Base-by-base conservation (phyloP, 2,113 vertebrate species). In the Sardina pilchardus region DNA sequence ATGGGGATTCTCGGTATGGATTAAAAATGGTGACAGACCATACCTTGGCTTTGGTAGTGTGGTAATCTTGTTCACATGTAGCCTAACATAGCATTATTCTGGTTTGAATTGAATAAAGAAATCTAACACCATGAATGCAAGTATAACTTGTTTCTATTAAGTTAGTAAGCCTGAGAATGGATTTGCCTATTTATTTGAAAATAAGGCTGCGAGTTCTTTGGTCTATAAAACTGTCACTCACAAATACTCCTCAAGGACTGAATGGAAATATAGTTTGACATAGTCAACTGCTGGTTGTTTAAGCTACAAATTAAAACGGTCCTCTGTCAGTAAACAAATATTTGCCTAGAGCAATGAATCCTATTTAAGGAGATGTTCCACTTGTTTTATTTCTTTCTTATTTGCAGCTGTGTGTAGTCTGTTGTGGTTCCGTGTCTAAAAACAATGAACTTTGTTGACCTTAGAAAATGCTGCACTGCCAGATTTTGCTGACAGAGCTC, bases 211-310 rank as follows among this genome's bases (percentile, higher is more conserved):
- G 0, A 63, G 59, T 30, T 34, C 3, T 30, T 14, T 12, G 26
- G n/a, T 2, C 10, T 71, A 71, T 34, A 71, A 71, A 30, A 71
- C 8, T 71, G 63, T 63, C 59, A 63, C 71, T 78, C 71, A 17
- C 39, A 78, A 78, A 6, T 30, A 78, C 63, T 71, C 63, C 26
- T 34, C 30, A 30, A 78, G 71, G 34, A 34, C 71, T 39, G 30
- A 36, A 10, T 75, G n/a, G 30, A 67, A 67, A 30, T 67, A 30
- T 2, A 71, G 30, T 71, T 71, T 71, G 7, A 71, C 63, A 34
- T 34, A 71, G 63, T 71, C 63, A 71, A 71, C n/a, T 16, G 63
- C 63, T 71, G 26, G 63, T 71, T 71, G 63, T 71, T 71, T 71
- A 12, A 78, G 71, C 71, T 78, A 78, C 30, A 78, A 14, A 78